phyloP scores from a whole-genome alignment of 2,113 vertebrate species.

The Strix aluco region DNA sequence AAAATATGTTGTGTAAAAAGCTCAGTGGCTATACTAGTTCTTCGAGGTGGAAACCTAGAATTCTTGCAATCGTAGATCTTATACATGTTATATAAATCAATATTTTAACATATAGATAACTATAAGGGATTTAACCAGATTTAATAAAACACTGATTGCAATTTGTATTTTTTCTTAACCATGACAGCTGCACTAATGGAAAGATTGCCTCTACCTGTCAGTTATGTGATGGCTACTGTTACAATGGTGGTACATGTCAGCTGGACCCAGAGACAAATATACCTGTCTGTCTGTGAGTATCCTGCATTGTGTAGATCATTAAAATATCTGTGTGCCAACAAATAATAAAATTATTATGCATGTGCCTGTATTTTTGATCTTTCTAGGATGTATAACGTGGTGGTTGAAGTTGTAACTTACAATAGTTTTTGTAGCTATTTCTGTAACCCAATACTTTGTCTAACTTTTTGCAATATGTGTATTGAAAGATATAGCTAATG shows the following conservation, averaged over 20 bases:
- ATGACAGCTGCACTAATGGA: conserved; percentile 92
- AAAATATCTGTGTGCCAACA: neutral
- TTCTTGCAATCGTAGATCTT: neutral
- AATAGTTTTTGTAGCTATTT: neutral
- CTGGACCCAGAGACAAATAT: conserved; percentile 94
- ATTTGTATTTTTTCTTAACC: neutral
- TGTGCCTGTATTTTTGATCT: neutral
- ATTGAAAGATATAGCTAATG: neutral
- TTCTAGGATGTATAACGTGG: neutral
- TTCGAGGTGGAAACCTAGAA: neutral
- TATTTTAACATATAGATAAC: neutral
- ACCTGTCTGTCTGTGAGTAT: conserved; percentile 97
- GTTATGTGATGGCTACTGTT: conserved; percentile 97
- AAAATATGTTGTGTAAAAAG: neutral
- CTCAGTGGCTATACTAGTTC: neutral
- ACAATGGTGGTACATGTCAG: conserved; percentile 96
- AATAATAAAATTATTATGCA: neutral
- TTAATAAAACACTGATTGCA: neutral
- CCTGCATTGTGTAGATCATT: neutral
- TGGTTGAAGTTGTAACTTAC: neutral
- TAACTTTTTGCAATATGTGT: neutral
- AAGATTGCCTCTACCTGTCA: conserved; percentile 96
- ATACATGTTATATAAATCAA: neutral
- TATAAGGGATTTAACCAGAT: neutral
- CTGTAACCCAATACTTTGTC: neutral